Conservation (phyloP, 2,113 vertebrate species). For the Poeciliopsis turrubarensis region DNA sequence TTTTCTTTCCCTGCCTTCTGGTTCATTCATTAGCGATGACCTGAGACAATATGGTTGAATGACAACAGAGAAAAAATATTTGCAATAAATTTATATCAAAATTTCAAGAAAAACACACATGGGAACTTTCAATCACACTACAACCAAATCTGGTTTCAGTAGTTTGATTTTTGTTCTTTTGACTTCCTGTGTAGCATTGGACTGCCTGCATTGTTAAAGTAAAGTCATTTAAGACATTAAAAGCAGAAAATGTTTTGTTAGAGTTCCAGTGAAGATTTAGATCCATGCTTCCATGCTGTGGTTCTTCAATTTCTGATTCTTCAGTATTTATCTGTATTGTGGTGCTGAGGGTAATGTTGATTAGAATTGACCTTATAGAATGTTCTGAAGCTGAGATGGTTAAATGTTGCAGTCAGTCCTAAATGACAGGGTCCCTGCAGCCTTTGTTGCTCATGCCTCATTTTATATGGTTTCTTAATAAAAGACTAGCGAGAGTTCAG, state of each 20-base stretch:
- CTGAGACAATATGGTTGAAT: neutral
- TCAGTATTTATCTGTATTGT: neutral
- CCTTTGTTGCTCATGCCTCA: conserved; percentile 51
- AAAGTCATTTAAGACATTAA: neutral
- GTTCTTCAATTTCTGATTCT: neutral
- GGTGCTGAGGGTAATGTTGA: neutral
- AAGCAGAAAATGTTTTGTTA: neutral
- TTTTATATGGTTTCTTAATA: conserved; percentile 66
- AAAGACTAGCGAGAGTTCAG: conserved; percentile 56
- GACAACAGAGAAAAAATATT: neutral
- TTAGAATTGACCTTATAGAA: conserved; percentile 19
- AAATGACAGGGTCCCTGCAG: conserved; percentile 64
- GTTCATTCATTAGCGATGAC: no score
- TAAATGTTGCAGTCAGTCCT: conserved; percentile 37
- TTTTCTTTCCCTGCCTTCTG: no score
- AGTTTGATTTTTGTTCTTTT: neutral
- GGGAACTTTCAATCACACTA: neutral
- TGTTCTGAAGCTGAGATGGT: conserved; percentile 38
- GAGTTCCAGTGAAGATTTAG: neutral
- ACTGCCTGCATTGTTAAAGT: neutral
- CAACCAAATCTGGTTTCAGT: neutral
- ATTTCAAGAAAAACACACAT: neutral
- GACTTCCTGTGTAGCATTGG: neutral
- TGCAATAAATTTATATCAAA: neutral
- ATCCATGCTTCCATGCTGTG: neutral